Evolutionary conservation across 53 echinoderm and acorn worm species (phyloP), one percentile per base, ranked within the genome.

Genomic region (Holothuria leucospilota): DNA sequence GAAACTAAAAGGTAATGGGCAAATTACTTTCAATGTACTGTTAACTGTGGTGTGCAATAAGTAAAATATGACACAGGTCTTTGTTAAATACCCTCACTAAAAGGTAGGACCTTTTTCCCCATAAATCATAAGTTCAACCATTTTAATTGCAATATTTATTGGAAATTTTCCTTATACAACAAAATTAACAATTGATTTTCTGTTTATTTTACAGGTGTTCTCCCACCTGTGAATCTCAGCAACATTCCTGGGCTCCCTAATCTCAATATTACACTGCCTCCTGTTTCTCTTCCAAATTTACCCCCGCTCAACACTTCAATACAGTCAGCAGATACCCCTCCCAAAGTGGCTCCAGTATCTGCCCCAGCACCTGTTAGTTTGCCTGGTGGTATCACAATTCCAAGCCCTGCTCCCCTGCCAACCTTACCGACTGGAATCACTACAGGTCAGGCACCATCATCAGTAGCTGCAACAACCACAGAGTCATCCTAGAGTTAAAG

Each of bases 241-340:
- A 95, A 98, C 71, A 93, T 98, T 46, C 98, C 98, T 14, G 95
- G 95, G 24, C 92, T 98, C 29, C 91, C 92, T 28, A 93, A 93
- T 83, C 81, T 98, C 82, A 95, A 95, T 63, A 92, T 98, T 51
- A 93, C 93, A 30, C 79, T 98, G 67, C 98, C 98, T 16, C 92
- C 98, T 16, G 87, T 90, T 59, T 94, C 96, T 10, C 90, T 95
- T 67, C 86, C 91, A 40, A 88, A 90, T 82, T 71, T 87, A 49
- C 92, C 96, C 24, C 85, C 94, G 2, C 30, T 91, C 79, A 89
- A 85, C 87, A 80, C 91, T 6, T 82, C 93, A 5, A 60, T 70
- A 38, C 39, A 85, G 21, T 61, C 72, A 16, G 41, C 90, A 14
- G 63, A 78, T 23, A 62, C 89, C 10, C 63, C 86, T 39, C 30